Base-by-base conservation (phyloP, 2,797 vertebrate genomes). In the Ammospiza maritima region DNA sequence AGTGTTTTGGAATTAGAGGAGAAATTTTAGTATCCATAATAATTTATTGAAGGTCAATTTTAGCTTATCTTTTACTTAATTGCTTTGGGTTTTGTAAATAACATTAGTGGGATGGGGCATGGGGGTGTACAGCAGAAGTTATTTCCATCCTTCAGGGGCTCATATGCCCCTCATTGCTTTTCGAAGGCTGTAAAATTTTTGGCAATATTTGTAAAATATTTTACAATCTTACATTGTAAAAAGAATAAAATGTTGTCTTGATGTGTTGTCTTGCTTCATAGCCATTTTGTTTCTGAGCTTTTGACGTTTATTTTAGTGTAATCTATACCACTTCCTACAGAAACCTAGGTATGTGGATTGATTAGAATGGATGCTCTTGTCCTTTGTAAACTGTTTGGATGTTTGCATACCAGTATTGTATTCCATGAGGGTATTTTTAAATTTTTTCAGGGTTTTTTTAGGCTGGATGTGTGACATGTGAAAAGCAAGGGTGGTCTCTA, bases 81-180 rank as follows among this genome's bases (percentile, higher is more conserved):
- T 58, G 60, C 9, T 62, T 73, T 87, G 15, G 3, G 10, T 38
- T 88, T 87, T 60, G 26, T 45, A 72, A 92, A 83, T 16, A 50
- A 66, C 56, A 61, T 81, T 44, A 38, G 13, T 61, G 57, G 7
- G 23, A 0, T 1, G 10, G 27, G 17, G 17, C 7, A 5, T 0
- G 6, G 47, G 57, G 14, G 5, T 16, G 76, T 74, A 44, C 19
- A 83, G 22, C 21, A 21, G 38, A 62, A 85, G 30, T 51, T 90
- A 53, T 40, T 81, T 91, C 64, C 13, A 26, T 89, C 56, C 32
- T 89, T 89, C 34, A 54, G 58, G 47, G 45, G 10, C 26, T 83
- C 18, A 4, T 58, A 19, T 54, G 32, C 16, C 8, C 14, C 51
- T 69, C 20, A 16, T 12, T 78, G 4, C 58, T 88, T 62, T 78